Percentiles rank a stretch among this genome's conserved stretches.
These are phyloP conservation scores for Spodoptera littoralis DNA, from an alignment of 2,888 invertebrate species.

Conservation along the genomic window DNA sequence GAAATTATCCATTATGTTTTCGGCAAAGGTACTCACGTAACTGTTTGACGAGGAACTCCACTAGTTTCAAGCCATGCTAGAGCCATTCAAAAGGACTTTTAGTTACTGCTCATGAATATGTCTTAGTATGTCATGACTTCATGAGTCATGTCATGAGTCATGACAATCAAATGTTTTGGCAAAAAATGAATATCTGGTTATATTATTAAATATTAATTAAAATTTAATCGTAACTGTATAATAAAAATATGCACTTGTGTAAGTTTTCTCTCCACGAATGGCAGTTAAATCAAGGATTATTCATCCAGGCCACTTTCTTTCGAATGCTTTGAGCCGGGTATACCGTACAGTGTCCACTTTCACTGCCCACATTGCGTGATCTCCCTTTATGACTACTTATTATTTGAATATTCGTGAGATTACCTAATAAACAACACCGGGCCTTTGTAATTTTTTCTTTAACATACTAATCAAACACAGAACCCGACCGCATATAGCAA, in stretches of 20 bases:
- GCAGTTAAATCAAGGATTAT: conserved; percentile 61
- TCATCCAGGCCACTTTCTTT: conserved; percentile 68
- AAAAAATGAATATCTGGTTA: too few species aligned
- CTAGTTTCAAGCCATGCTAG: too few species aligned
- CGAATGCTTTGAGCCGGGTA: conserved; percentile 37
- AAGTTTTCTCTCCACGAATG: conserved; percentile 35
- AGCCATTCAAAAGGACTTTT: too few species aligned
- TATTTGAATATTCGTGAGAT: conserved; percentile 41
- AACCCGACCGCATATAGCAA: too few species aligned
- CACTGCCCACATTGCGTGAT: conserved; percentile 52
- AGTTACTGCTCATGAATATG: too few species aligned
- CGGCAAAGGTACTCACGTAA: too few species aligned
- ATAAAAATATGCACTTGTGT: conserved; percentile 20
- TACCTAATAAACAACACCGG: conserved; percentile 27
- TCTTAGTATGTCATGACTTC: too few species aligned
- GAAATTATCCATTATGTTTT: too few species aligned
- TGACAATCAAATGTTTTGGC: too few species aligned
- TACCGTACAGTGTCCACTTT: conserved; percentile 57
- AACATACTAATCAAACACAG: not conserved
- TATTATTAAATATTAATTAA: too few species aligned
- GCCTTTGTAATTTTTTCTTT: conserved; percentile 12
- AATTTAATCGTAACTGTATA: not conserved
- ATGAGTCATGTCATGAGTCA: too few species aligned
- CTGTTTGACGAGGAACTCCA: too few species aligned
- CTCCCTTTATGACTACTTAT: conserved; percentile 32